phyloP scores from a whole-genome alignment of 2,797 vertebrate genomes.

The Urophycis tenuis region DNA sequence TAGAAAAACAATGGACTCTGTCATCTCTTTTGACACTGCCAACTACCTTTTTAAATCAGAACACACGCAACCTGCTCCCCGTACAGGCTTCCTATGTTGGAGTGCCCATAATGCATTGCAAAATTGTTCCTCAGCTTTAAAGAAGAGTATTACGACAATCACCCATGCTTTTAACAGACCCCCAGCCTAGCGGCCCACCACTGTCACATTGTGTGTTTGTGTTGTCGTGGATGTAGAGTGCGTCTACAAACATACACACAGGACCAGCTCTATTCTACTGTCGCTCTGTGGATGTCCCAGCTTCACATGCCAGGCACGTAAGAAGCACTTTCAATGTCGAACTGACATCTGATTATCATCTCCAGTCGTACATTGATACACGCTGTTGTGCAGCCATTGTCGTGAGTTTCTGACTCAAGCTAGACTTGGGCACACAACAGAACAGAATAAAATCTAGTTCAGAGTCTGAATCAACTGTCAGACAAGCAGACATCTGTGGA shows the following conservation, averaged over 20 bases:
- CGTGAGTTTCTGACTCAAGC: constrained; percentile 32
- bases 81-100: not conserved
- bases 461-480: not conserved
- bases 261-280: no score
- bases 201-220: not conserved
- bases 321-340: constrained; percentile 28
- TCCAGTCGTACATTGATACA: constrained; percentile 38
- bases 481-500: not conserved
- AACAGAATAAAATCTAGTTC: constrained; percentile 15
- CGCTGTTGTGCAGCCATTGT: constrained; percentile 20
- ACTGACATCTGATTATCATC: constrained; percentile 40
- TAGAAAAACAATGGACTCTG: not conserved
- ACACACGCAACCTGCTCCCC: not conserved
- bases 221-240: not conserved
- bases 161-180: no score
- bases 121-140: no score
- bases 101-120: not conserved
- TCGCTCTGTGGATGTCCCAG: not conserved
- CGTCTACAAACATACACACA: no score
- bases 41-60: not conserved
- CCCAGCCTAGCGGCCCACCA: no score
- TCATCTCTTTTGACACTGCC: not conserved
- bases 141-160: no score
- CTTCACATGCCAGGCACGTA: not conserved
- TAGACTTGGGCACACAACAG: constrained; percentile 27